Base-by-base conservation (phyloP, 2,888 invertebrate genomes). In the Acanthosoma haemorrhoidale region DNA sequence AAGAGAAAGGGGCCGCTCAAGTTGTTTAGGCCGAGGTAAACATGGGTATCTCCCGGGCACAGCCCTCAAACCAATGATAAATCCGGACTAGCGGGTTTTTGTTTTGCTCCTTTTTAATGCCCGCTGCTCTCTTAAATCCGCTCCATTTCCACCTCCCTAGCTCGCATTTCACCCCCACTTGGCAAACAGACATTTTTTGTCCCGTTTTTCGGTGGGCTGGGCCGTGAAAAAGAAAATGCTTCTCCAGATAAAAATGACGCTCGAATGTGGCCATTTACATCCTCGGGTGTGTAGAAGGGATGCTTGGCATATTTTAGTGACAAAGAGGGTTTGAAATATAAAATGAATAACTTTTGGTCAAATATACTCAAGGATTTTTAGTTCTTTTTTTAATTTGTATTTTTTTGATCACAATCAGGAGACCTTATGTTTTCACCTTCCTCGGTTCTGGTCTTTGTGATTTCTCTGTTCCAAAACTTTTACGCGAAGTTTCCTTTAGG, bases 61-160 rank as follows among this genome's bases (percentile, higher is more conserved):
- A 51, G 51, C 51, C 25, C 25, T n/a, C 25, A 25, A 13, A 43
- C 15, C 43, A 13, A 3, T 21, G 21, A 51, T 51, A 51, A 51
- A 51, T 51, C 51, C 51, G 3, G 21, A 13, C 13, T n/a, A 25
- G 6, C 29, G n/a, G 6, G 21, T 25, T 51, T 25, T 51, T 51
- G 51, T 51, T 51, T 51, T 51, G 29, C 51, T 51, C 25, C 51
- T 51, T 51, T 51, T 51, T 51, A 51, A 51, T 51, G 51, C 51
- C 51, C 25, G 25, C n/a, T 25, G 1, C 18, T 6, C 13, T 25
- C 51, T 51, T 29, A 51, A 51, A 25, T 29, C 51, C 6, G 11
- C n/a, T n/a, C n/a, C n/a, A n/a, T n/a, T n/a, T n/a, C 51, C 25
- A 13, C n/a, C 4, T n/a, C 13, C 25, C 25, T 25, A 2, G 25